A percentile compares a stretch with the other conserved stretches of the same genome.
Evolutionary conservation across 2,888 invertebrate genomes (phyloP).

Genomic region (Callyntrura sp.): DNA sequence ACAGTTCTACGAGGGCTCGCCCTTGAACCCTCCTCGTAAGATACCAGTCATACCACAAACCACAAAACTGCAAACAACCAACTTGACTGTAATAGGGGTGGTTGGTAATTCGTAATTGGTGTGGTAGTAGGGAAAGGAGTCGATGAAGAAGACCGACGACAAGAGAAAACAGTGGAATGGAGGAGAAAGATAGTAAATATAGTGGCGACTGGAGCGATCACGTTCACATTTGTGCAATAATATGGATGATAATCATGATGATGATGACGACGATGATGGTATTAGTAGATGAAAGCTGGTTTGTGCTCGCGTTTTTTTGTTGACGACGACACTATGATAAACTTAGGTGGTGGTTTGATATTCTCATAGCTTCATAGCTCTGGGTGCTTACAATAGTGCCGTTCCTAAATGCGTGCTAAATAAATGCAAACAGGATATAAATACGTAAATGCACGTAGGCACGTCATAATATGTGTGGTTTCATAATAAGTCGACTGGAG

Average conservation of each 20-base stretch:
- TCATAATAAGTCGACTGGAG: too few relatives aligned
- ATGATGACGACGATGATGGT: neutral
- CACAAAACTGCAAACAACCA: neutral
- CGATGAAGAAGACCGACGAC: slow-evolving; percentile 34
- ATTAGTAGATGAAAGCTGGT: slow-evolving; percentile 18
- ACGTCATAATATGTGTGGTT: too few relatives aligned
- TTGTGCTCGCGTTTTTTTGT: neutral
- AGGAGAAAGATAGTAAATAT: too few relatives aligned
- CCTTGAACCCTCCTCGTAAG: too few relatives aligned
- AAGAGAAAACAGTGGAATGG: too few relatives aligned
- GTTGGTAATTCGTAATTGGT: too few relatives aligned
- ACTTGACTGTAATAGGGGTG: neutral
- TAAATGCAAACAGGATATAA: neutral
- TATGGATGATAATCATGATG: slow-evolving; percentile 5
- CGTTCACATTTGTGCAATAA: slow-evolving; percentile 35
- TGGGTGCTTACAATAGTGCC: neutral
- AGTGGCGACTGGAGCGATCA: slow-evolving; percentile 1
- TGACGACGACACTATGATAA: neutral
- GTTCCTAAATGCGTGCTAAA: neutral
- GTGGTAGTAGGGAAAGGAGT: neutral
- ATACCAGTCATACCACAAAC: neutral
- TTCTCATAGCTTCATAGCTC: neutral
- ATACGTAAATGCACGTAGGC: neutral
- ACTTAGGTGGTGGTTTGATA: neutral
- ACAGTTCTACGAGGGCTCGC: too few relatives aligned